A percentile compares a stretch with the other conserved stretches of the same genome.
These are phyloP conservation scores for Nannoperca obscura DNA, from an alignment of 2,797 vertebrate genomes.

Conservation along the genomic window DNA sequence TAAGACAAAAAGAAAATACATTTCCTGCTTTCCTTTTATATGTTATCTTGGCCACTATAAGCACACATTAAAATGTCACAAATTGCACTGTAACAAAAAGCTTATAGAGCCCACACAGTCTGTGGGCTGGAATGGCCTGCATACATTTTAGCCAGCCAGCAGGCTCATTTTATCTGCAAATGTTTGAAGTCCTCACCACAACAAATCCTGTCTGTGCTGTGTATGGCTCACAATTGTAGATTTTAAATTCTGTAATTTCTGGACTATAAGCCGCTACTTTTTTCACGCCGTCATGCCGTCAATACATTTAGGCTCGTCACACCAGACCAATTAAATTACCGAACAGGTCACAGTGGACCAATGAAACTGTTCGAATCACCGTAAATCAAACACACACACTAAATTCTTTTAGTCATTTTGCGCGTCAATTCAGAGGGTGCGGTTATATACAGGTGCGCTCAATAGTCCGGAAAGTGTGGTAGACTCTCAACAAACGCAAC, in stretches of 20 bases:
- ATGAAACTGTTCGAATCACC: no score
- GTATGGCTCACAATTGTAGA: background rate
- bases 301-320: no score
- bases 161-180: constrained; percentile 8
- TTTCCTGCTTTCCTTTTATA: constrained; percentile 18
- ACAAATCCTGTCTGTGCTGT: background rate
- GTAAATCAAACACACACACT: no score
- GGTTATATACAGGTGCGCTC: no score
- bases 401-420: no score
- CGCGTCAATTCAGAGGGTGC: no score
- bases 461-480: no score
- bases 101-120: constrained; percentile 23
- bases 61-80: constrained; percentile 24
- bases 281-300: no score
- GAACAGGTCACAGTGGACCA: no score
- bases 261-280: no score
- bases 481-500: background rate
- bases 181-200: constrained; percentile 4
- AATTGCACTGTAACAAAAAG: constrained; percentile 24
- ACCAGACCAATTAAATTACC: no score
- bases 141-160: constrained; percentile 21
- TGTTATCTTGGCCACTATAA: background rate
- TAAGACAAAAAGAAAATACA: constrained; percentile 11
- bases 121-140: constrained; percentile 24
- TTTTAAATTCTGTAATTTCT: no score